These are phyloP conservation scores for Antheraea mylitta DNA, from an alignment of 1,140 invertebrate species.

Conservation along the genomic window DNA sequence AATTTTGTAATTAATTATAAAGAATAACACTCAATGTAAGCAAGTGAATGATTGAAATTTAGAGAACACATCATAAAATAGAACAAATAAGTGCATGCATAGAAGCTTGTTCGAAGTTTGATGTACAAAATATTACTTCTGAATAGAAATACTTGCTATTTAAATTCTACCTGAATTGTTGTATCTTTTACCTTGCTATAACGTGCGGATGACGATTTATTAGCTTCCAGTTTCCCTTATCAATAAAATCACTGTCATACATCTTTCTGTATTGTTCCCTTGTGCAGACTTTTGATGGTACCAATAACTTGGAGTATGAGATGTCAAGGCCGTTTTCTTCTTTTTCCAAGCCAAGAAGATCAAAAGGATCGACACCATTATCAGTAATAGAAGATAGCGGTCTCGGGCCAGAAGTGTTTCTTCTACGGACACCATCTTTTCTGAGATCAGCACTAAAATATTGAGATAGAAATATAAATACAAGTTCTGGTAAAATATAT, in stretches of 20 bases:
- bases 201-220: slow-evolving; percentile 79
- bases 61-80: slow-evolving; percentile 2
- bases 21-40: neutral
- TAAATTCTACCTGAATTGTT: neutral
- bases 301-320: slow-evolving; percentile 91
- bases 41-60: slow-evolving; percentile 1
- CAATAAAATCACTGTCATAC: slow-evolving; percentile 79
- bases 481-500: no score
- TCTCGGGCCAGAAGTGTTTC: slow-evolving; percentile 89
- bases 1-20: neutral
- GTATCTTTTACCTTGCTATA: slow-evolving; percentile 81
- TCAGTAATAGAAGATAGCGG: slow-evolving; percentile 92
- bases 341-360: slow-evolving; percentile 89
- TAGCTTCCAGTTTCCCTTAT: slow-evolving; percentile 70
- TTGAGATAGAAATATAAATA: neutral
- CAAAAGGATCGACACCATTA: slow-evolving; percentile 91
- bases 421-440: slow-evolving; percentile 87
- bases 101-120: slow-evolving; percentile 6
- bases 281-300: slow-evolving; percentile 84
- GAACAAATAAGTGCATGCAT: slow-evolving; percentile 9
- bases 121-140: neutral
- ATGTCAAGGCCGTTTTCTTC: slow-evolving; percentile 92
- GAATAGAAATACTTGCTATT: neutral
- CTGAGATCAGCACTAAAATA: slow-evolving; percentile 83
- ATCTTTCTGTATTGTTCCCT: slow-evolving; percentile 75